These are phyloP conservation scores for Lasiurus borealis DNA, from an alignment of 2,113 vertebrate genomes.

Conservation along the genomic window DNA sequence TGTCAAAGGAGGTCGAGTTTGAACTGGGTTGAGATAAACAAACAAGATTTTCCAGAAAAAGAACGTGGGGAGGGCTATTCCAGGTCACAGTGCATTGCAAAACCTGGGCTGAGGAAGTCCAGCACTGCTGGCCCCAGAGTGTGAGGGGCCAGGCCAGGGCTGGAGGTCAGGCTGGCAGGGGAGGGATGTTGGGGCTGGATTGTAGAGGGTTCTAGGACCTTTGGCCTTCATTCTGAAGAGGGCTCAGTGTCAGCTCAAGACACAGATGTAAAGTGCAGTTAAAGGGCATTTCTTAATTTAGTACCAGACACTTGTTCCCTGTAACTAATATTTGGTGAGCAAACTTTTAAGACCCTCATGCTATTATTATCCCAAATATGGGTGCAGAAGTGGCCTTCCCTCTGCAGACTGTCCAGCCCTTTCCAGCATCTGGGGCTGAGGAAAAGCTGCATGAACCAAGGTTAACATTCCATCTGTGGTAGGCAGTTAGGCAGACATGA, in stretches of 20 bases:
- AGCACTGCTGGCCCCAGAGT: not conserved
- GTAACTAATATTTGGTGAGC: constrained; percentile 71
- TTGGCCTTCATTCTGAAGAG: not conserved
- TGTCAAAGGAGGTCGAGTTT: not conserved
- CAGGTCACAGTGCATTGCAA: not conserved
- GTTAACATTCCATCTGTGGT: not conserved
- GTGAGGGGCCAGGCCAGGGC: not conserved
- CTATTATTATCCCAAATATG: constrained; percentile 57
- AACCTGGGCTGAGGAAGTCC: not conserved
- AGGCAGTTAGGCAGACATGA: too few relatives aligned
- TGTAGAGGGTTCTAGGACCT: not conserved
- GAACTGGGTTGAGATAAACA: not conserved
- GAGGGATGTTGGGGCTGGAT: not conserved
- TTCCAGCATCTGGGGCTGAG: not conserved
- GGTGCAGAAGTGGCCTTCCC: not conserved
- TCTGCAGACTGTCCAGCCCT: not conserved
- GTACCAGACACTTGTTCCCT: constrained; percentile 12
- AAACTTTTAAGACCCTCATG: constrained; percentile 35
- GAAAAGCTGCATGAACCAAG: not conserved
- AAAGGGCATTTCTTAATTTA: constrained; percentile 61
- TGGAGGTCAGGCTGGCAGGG: not conserved
- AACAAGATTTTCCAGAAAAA: constrained; percentile 48
- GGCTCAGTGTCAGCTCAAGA: not conserved
- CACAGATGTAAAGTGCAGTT: not conserved
- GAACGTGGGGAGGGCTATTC: not conserved